A percentile compares a stretch with the other conserved stretches of the same genome.
phyloP scores from a whole-genome alignment of 2,797 vertebrate genomes.

The Paguma larvata region DNA sequence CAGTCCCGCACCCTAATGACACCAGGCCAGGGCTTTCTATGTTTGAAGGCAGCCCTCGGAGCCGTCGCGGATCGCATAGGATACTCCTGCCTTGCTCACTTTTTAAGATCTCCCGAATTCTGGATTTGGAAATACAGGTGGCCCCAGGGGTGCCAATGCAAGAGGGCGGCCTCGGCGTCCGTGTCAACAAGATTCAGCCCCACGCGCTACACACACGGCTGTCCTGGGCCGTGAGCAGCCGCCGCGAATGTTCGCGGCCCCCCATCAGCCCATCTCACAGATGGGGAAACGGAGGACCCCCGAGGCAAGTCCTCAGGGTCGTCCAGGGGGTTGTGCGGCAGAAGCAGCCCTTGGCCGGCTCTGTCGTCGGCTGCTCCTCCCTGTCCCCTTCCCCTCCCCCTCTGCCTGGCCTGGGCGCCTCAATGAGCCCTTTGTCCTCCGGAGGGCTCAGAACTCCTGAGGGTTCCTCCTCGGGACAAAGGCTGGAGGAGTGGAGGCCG shows the following conservation, averaged over 20 bases:
- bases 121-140: not conserved
- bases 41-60: rapidly evolving
- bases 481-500: not conserved
- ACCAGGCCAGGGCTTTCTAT: not conserved
- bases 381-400: not conserved
- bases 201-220: rapidly evolving
- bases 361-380: not conserved
- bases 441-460: not conserved
- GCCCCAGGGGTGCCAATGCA: not conserved
- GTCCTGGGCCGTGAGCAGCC: not conserved
- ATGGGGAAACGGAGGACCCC: not conserved
- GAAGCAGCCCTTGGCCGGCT: not conserved
- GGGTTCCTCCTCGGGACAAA: conserved; percentile 47
- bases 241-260: not conserved
- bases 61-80: rapidly evolving
- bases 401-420: conserved; percentile 16
- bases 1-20: not conserved
- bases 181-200: not conserved
- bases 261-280: not conserved
- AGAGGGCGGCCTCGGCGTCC: too few species aligned
- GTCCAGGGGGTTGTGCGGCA: rapidly evolving
- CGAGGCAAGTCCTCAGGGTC: not conserved
- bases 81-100: not conserved
- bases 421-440: conserved; percentile 64
- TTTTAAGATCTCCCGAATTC: not conserved